Percentiles rank a stretch among this genome's conserved stretches.
These are phyloP conservation scores for Hyppa rectilinea DNA, from an alignment of 2,888 invertebrate species.

Conservation along the genomic window DNA sequence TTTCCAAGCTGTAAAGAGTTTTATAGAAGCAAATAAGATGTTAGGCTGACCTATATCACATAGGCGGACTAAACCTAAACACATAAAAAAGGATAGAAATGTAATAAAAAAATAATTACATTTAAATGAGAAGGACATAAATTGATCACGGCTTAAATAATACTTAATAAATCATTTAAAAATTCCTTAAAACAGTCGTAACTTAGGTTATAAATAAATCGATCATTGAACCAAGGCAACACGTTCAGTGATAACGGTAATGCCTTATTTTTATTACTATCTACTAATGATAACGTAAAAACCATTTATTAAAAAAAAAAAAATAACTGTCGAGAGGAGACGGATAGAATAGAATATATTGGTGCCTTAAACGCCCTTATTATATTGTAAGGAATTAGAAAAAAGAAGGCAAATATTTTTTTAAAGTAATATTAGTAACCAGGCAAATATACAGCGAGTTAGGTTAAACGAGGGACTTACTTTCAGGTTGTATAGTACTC, in stretches of 20 bases:
- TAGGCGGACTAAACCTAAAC: not conserved
- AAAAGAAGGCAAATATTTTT: not conserved
- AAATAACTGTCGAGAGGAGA: not conserved
- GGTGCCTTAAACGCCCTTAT: too few relatives aligned
- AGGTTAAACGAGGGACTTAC: too few relatives aligned
- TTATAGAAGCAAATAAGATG: not conserved
- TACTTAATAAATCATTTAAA: not conserved
- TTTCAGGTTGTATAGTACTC: too few relatives aligned
- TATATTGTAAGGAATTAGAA: not conserved
- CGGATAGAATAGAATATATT: not conserved
- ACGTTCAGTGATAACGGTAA: constrained; percentile 17
- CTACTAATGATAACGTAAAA: constrained; percentile 15
- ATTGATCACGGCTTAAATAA: not conserved
- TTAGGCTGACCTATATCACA: not conserved
- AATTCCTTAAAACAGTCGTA: constrained; percentile 2
- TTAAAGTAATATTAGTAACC: too few relatives aligned
- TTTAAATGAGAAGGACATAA: not conserved
- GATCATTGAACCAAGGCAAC: constrained; percentile 43
- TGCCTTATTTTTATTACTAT: constrained; percentile 20
- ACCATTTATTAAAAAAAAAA: constrained; percentile 6
- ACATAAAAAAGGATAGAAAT: not conserved
- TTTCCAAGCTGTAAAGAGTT: constrained; percentile 11
- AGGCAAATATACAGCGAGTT: too few relatives aligned
- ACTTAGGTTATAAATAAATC: constrained; percentile 13
- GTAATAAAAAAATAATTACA: not conserved